Evolutionary conservation across 2,113 vertebrate genomes (phyloP).

Genomic region (Lophochroa leadbeateri): DNA sequence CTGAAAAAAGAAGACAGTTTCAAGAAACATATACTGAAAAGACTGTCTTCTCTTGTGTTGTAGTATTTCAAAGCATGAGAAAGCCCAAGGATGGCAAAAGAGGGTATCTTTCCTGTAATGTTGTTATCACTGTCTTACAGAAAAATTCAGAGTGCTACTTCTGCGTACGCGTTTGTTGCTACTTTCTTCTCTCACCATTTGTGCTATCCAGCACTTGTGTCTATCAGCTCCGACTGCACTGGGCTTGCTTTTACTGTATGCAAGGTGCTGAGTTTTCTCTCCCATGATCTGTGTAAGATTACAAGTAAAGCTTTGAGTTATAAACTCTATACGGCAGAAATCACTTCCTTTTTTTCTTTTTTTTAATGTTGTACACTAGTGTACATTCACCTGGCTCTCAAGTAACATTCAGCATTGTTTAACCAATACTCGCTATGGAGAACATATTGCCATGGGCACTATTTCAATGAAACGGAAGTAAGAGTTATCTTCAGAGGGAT

Average conservation of each 20-base stretch:
- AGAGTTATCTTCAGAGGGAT: not conserved
- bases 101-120: not conserved
- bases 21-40: not conserved
- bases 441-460: not conserved
- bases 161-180: not conserved
- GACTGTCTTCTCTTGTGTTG: not conserved
- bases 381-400: not conserved
- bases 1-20: not conserved
- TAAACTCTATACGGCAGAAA: not conserved
- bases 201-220: not conserved
- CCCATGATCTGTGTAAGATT: not conserved
- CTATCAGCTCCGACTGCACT: not conserved
- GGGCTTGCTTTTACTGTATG: not conserved
- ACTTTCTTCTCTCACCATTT: not conserved
- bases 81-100: not conserved
- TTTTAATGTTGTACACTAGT: not conserved
- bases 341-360: not conserved
- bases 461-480: rapidly evolving
- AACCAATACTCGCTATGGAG: not conserved
- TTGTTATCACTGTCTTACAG: not conserved
- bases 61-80: not conserved
- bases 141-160: not conserved
- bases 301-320: not conserved
- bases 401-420: not conserved
- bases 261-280: not conserved